phyloP scores from a whole-genome alignment of 2,888 invertebrate species.

The Buathra laborator region DNA sequence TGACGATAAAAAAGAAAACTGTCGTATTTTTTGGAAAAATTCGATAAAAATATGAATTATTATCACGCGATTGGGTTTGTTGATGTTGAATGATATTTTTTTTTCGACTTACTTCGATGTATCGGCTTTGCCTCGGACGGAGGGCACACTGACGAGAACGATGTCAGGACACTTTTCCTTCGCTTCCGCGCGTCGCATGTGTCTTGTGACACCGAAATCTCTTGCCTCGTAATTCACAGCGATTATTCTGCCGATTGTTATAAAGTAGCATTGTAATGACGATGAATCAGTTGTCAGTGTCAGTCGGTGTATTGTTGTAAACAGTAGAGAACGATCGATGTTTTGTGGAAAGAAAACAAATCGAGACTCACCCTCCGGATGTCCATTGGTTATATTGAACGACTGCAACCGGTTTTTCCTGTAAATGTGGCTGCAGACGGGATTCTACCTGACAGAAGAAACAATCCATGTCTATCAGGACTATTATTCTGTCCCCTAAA shows the following conservation, averaged over 20 bases:
- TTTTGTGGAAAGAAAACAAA: constrained; percentile 34
- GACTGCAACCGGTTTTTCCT: constrained; percentile 97
- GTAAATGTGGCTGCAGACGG: constrained; percentile 92
- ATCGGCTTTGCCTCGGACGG: constrained; percentile 96
- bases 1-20: background rate
- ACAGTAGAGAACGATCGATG: background rate
- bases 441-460: constrained; percentile 99
- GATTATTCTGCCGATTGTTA: constrained; percentile 90
- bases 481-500: constrained; percentile 89
- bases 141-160: constrained; percentile 93
- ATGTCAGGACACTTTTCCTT: constrained; percentile 95
- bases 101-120: constrained; percentile 90
- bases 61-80: background rate
- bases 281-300: background rate
- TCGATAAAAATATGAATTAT: background rate
- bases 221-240: constrained; percentile 99
- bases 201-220: constrained; percentile 94
- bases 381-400: constrained; percentile 98
- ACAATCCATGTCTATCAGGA: constrained; percentile 99
- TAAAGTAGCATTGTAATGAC: constrained; percentile 37
- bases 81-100: background rate
- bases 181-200: constrained; percentile 97
- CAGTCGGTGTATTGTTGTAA: no score
- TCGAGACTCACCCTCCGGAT: constrained; percentile 93
- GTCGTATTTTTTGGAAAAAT: background rate